Base-by-base conservation (phyloP, 2,888 invertebrate species). In the Andrena chrysosceles region DNA sequence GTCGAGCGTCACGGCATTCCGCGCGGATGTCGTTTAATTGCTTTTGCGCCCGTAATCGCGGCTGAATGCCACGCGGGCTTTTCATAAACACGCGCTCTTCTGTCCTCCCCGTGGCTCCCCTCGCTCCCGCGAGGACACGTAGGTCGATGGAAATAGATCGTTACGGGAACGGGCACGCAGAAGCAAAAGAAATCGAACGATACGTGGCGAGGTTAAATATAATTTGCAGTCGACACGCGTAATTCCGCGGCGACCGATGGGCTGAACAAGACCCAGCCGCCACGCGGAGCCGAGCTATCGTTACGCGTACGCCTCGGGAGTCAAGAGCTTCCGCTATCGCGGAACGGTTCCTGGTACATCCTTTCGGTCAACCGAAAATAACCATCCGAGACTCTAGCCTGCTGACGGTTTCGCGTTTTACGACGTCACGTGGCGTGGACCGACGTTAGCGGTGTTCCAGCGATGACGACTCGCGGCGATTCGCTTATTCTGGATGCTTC, bases 281-380 rank as follows among this genome's bases (percentile, higher is more conserved):
- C 80, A 85, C 60, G 42, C 83, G 83, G 48, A 52, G 26, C 35
- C 16, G 6, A 7, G 63, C 62, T 77, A 83, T 69, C 77, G 83
- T 54, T 23, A 23, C 33, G 59, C 23, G 59, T 31, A 42, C 20
- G 49, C 29, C 42, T 75, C 67, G 71, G 74, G 80, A 69, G 73
- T 78, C 70, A 68, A 77, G 80, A 63, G 73, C 63, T 33, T 74
- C 72, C 68, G 64, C 62, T 83, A 87, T 84, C 82, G 77, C 60
- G 68, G 75, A 68, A 71, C 77, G 48, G 74, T 69, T 75, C 71
- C 56, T 64, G 79, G 71, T 77, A 73, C 20, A 26, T 13, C 54
- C 49, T 62, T 62, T 62, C 54, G 72, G n/a, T 33, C n/a, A 20
- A 54, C 64, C 73, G 54, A 81, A 84, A 88, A 87, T 87, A 87